These are phyloP conservation scores for Lithophane socia DNA, from an alignment of 2,888 invertebrate species.

Conservation along the genomic window DNA sequence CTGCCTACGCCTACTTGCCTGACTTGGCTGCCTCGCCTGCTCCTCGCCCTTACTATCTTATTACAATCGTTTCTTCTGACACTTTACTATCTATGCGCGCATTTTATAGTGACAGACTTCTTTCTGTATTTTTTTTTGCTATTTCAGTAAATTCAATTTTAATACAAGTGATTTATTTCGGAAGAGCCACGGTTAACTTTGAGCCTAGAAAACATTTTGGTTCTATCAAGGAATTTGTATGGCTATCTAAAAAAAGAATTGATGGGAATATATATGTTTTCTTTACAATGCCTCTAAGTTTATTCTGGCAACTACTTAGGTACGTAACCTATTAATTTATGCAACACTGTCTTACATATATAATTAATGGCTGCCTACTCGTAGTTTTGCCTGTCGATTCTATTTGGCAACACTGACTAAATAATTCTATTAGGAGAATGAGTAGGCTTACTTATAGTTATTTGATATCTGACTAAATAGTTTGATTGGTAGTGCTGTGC, in stretches of 20 bases:
- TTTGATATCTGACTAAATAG: slow-evolving; percentile 47
- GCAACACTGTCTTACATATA: slow-evolving; percentile 28
- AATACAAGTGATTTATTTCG: slow-evolving; percentile 31
- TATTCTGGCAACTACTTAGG: slow-evolving; percentile 9
- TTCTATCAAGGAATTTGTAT: neutral
- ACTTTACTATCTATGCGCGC: slow-evolving; percentile 83
- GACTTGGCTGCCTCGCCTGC: slow-evolving; percentile 62
- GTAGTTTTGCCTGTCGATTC: slow-evolving; percentile 35
- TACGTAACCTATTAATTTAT: slow-evolving; percentile 51
- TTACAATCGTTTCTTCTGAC: slow-evolving; percentile 85
- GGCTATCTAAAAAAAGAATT: neutral
- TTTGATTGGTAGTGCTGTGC: slow-evolving; percentile 50
- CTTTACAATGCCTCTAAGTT: neutral
- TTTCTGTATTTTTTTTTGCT: slow-evolving; percentile 68
- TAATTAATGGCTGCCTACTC: slow-evolving; percentile 32
- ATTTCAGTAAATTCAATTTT: slow-evolving; percentile 35
- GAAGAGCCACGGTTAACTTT: neutral
- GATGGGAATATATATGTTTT: neutral
- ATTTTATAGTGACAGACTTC: slow-evolving; percentile 80
- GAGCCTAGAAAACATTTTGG: neutral
- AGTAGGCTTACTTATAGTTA: slow-evolving; percentile 24
- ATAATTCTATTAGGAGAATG: slow-evolving; percentile 37
- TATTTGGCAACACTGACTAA: slow-evolving; percentile 39
- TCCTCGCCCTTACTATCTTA: slow-evolving; percentile 82
- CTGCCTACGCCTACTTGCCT: slow-evolving; percentile 61